Percentiles rank a stretch among this genome's conserved stretches.
phyloP scores from a whole-genome alignment of 1,140 invertebrate species.

The Drosophila orena region DNA sequence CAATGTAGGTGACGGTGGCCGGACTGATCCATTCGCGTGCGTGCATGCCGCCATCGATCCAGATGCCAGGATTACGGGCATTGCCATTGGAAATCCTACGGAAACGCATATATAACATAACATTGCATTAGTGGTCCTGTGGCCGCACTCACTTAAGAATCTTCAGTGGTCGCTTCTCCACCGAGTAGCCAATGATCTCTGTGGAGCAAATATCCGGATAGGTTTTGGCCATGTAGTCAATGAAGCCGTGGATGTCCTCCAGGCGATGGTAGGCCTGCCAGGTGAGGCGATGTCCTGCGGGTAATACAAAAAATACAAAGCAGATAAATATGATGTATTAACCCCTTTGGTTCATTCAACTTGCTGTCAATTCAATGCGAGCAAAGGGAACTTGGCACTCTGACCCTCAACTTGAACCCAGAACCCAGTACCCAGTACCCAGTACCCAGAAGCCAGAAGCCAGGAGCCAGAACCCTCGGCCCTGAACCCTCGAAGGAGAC shows the following conservation, averaged over 20 bases:
- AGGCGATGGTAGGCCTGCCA: slow-evolving; percentile 92
- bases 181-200: slow-evolving; percentile 90
- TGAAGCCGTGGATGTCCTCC: slow-evolving; percentile 89
- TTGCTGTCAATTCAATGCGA: slow-evolving; percentile 1
- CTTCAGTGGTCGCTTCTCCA: slow-evolving; percentile 90
- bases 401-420: slow-evolving; percentile 12
- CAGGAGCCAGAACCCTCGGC: too few relatives aligned
- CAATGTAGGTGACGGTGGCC: slow-evolving; percentile 92
- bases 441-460: too few relatives aligned
- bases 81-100: slow-evolving; percentile 88
- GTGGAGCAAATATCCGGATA: slow-evolving; percentile 90
- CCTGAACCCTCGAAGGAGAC: slow-evolving; percentile 1
- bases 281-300: slow-evolving; percentile 90
- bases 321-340: neutral
- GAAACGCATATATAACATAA: neutral
- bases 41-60: slow-evolving; percentile 92
- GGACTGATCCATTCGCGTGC: slow-evolving; percentile 97
- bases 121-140: too few relatives aligned
- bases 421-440: neutral
- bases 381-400: neutral
- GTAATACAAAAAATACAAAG: too few relatives aligned
- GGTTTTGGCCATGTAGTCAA: slow-evolving; percentile 90
- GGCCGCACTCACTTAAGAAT: slow-evolving; percentile 85
- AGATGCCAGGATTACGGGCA: slow-evolving; percentile 87
- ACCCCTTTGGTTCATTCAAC: slow-evolving; percentile 22